Conservation (phyloP, 2,888 invertebrate genomes). For the Brenthis hecate region DNA sequence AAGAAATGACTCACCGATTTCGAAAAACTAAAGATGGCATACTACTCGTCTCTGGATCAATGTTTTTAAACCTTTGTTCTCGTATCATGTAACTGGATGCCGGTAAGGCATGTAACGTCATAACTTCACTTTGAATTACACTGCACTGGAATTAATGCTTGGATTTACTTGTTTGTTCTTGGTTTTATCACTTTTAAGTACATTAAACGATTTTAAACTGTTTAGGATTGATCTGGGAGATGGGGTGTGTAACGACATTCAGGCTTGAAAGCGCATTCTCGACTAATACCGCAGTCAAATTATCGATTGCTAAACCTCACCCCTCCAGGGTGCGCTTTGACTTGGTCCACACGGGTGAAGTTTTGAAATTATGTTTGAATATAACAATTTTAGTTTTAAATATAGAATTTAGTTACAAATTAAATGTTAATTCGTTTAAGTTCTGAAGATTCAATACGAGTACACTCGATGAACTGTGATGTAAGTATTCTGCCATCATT, state of each 20-base stretch:
- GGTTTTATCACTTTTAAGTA: conserved; percentile 57
- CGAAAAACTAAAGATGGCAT: conserved; percentile 85
- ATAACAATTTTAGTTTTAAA: background rate
- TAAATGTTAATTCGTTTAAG: too few species aligned
- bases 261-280: conserved; percentile 56
- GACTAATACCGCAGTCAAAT: conserved; percentile 62
- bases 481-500: too few species aligned
- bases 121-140: conserved; percentile 73
- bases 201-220: conserved; percentile 55
- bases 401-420: too few species aligned
- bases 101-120: conserved; percentile 80
- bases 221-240: conserved; percentile 50
- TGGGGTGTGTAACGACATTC: conserved; percentile 68
- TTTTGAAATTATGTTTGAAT: conserved; percentile 16
- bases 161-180: conserved; percentile 54
- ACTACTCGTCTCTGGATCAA: conserved; percentile 70
- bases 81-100: conserved; percentile 75
- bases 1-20: conserved; percentile 82
- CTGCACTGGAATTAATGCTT: conserved; percentile 58
- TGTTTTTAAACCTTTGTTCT: conserved; percentile 74
- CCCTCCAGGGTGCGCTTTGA: conserved; percentile 53
- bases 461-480: too few species aligned
- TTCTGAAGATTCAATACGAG: too few species aligned
- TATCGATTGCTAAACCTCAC: conserved; percentile 49
- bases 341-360: conserved; percentile 51